phyloP scores from a whole-genome alignment of 2,888 invertebrate species.

The Caenorhabditis drosophilae region DNA sequence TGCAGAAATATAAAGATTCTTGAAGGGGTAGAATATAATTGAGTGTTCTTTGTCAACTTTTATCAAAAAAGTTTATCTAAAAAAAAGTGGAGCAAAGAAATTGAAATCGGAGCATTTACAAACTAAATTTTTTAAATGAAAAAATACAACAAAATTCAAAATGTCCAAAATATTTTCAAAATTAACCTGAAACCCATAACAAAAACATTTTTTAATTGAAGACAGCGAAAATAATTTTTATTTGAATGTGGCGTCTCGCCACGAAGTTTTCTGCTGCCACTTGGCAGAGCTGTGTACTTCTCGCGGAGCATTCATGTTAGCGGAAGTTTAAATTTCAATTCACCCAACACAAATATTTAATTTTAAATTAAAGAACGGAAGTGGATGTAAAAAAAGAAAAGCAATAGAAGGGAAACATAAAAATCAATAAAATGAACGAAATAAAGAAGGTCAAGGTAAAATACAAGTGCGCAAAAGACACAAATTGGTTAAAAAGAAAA shows the following conservation, averaged over 20 bases:
- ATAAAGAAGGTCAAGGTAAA: constrained; percentile 3
- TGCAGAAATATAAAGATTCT: no score
- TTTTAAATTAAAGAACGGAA: background rate
- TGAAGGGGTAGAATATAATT: no score
- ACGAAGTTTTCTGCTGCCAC: constrained; percentile 16
- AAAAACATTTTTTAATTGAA: no score
- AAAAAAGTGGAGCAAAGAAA: no score
- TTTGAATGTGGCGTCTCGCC: constrained; percentile 5
- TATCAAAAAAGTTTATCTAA: no score
- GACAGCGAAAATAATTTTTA: no score
- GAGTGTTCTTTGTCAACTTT: no score
- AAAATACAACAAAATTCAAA: no score
- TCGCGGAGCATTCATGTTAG: constrained; percentile 9
- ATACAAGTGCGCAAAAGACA: background rate
- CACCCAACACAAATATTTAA: background rate
- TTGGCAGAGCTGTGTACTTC: constrained; percentile 17
- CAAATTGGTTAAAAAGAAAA: background rate
- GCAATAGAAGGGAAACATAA: constrained; percentile 1
- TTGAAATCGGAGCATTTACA: no score
- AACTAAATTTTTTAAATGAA: no score
- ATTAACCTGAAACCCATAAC: no score
- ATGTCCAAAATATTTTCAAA: no score
- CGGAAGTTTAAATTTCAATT: constrained; percentile 14
- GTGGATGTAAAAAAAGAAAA: background rate
- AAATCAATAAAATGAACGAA: background rate